These are phyloP conservation scores for Caenorhabditis sulstoni DNA, from an alignment of 2,888 invertebrate species.

Conservation along the genomic window DNA sequence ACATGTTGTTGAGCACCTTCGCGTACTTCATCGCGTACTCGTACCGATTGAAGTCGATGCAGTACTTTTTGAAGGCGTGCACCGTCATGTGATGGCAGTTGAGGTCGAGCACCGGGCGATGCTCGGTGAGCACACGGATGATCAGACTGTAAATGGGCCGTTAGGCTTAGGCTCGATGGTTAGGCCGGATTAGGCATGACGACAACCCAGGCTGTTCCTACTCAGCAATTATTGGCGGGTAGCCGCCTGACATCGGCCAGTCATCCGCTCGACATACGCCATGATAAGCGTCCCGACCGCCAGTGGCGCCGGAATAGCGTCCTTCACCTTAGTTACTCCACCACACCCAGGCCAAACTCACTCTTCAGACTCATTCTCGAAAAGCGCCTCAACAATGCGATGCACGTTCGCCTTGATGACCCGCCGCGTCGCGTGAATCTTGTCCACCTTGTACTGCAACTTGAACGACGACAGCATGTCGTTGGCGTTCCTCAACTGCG, in stretches of 20 bases:
- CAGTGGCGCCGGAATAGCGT: no score
- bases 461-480: constrained; percentile 5
- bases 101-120: constrained; percentile 70
- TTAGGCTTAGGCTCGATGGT: constrained; percentile 2
- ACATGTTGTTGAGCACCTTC: constrained; percentile 82
- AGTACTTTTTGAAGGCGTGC: constrained; percentile 77
- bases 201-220: no score
- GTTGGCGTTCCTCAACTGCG: constrained; percentile 27
- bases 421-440: constrained; percentile 33
- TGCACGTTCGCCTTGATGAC: constrained; percentile 57
- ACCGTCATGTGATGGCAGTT: constrained; percentile 81
- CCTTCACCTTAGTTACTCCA: no score
- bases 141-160: constrained; percentile 30
- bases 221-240: no score
- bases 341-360: no score
- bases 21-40: constrained; percentile 81
- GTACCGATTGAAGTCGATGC: constrained; percentile 81
- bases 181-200: no score
- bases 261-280: no score
- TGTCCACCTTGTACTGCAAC: constrained; percentile 23
- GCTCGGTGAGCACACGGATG: constrained; percentile 63
- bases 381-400: constrained; percentile 49
- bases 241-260: no score
- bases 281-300: no score
- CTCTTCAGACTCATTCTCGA: constrained; percentile 57